Percentiles rank a stretch among this genome's conserved stretches.
Conservation (phyloP, 2,113 vertebrate genomes). For the Cyprinodon tularosa region DNA sequence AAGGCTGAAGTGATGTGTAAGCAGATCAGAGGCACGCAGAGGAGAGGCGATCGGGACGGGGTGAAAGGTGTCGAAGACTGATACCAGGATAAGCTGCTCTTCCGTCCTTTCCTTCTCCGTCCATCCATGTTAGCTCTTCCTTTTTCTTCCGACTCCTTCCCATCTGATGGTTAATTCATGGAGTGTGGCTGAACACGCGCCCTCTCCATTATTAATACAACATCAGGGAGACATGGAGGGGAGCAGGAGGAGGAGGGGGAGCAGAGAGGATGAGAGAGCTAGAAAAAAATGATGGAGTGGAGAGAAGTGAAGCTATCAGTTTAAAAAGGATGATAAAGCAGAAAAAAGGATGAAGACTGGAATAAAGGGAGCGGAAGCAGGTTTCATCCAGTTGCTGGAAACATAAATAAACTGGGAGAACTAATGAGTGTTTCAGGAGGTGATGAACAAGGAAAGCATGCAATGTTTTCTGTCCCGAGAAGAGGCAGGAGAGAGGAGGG, state of each 20-base stretch:
- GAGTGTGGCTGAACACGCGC: slow-evolving; percentile 77
- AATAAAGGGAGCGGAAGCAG: slow-evolving; percentile 23
- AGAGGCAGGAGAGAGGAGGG: slow-evolving; percentile 9
- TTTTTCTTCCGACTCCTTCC: slow-evolving; percentile 52
- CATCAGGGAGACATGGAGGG: slow-evolving; percentile 72
- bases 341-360: slow-evolving; percentile 17
- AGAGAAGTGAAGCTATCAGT: slow-evolving; percentile 4
- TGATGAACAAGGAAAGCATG: slow-evolving; percentile 42
- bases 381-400: neutral
- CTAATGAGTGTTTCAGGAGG: slow-evolving; percentile 31
- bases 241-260: slow-evolving; percentile 17
- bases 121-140: slow-evolving; percentile 49
- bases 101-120: neutral
- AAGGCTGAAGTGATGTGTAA: slow-evolving; percentile 65
- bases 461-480: slow-evolving; percentile 23
- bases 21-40: slow-evolving; percentile 45
- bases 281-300: slow-evolving; percentile 6
- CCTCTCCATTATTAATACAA: slow-evolving; percentile 82
- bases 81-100: slow-evolving; percentile 34
- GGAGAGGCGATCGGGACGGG: slow-evolving; percentile 15
- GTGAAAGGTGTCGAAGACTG: slow-evolving; percentile 39
- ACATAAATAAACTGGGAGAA: neutral
- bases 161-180: slow-evolving; percentile 82
- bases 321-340: neutral
- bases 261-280: slow-evolving; percentile 3